These are phyloP conservation scores for Tetrax tetrax DNA, from an alignment of 2,113 vertebrate genomes.

Conservation along the genomic window DNA sequence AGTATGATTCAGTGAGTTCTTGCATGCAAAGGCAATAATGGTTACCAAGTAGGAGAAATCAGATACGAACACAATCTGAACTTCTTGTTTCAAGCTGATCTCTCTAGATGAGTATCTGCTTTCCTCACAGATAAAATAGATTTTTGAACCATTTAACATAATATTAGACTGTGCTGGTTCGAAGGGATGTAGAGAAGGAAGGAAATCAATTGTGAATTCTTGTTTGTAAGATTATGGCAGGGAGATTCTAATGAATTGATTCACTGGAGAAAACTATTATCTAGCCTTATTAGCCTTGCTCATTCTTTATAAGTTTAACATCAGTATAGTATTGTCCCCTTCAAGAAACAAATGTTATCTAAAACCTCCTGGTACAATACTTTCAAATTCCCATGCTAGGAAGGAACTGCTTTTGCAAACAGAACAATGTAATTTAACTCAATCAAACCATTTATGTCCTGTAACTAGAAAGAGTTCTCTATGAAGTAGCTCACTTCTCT, in stretches of 20 bases:
- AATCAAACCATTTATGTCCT: background rate
- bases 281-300: background rate
- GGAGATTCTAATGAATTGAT: background rate
- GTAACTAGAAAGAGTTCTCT: background rate
- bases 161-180: background rate
- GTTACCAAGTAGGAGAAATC: background rate
- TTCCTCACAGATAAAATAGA: background rate
- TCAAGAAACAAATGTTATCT: background rate
- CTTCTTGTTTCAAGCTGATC: background rate
- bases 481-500: background rate
- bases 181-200: background rate
- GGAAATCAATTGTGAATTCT: background rate
- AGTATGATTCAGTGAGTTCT: background rate
- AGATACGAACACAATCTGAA: background rate
- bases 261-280: background rate
- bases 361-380: background rate
- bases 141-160: background rate
- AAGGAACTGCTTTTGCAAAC: background rate
- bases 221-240: background rate
- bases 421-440: background rate
- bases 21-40: background rate
- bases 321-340: background rate
- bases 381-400: background rate
- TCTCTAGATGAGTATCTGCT: background rate
- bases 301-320: background rate